These are phyloP conservation scores for Tolmerus cingulatus DNA, from an alignment of 2,888 invertebrate species.

Conservation along the genomic window DNA sequence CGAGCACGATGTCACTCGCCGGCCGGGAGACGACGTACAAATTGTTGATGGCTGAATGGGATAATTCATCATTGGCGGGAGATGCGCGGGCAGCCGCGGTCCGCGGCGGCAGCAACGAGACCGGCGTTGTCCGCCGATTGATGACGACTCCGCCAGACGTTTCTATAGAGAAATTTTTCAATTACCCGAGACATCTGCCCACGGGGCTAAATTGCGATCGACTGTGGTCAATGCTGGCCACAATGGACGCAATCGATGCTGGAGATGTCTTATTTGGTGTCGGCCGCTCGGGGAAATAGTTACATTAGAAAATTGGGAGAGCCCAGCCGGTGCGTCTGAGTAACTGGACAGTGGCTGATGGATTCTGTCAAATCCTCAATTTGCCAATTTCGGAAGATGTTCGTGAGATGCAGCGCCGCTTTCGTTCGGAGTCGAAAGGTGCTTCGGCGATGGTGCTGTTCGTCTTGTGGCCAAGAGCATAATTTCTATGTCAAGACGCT, in stretches of 20 bases:
- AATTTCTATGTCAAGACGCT: not conserved
- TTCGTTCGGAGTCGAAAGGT: not conserved
- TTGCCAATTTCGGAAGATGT: not conserved
- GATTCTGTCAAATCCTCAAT: not conserved
- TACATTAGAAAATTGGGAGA: not conserved
- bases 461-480: not conserved
- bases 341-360: not conserved
- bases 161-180: slow-evolving; percentile 46
- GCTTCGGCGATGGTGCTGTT: not conserved
- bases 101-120: not conserved
- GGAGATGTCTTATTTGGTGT: not conserved
- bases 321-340: not conserved
- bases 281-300: not conserved
- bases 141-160: slow-evolving; percentile 45
- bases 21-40: slow-evolving; percentile 46
- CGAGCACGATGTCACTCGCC: slow-evolving; percentile 44
- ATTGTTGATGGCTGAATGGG: slow-evolving; percentile 49
- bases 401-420: not conserved
- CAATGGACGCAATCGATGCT: not conserved
- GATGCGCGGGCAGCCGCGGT: slow-evolving; percentile 14
- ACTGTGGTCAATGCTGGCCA: not conserved
- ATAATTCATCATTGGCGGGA: slow-evolving; percentile 49
- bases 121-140: slow-evolving; percentile 38
- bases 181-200: slow-evolving; percentile 37
- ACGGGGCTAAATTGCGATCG: slow-evolving; percentile 13